Evolutionary conservation across 1,140 invertebrate species (phyloP).

Genomic region (Akabosia matsudoensis): DNA sequence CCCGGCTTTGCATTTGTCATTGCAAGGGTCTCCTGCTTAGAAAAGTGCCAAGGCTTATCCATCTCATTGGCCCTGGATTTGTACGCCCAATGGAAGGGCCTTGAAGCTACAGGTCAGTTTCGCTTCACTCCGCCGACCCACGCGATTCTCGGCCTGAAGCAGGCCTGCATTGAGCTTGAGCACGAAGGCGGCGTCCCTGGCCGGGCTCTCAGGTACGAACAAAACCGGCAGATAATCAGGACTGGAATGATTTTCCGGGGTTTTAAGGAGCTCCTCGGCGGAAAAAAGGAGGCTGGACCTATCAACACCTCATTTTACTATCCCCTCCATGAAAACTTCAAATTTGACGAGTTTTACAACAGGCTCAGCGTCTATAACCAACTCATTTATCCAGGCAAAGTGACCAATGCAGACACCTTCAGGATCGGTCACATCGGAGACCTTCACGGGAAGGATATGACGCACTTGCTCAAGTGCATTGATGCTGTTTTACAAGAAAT

Average conservation of each 20-base stretch:
- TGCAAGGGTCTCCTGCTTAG: constrained; percentile 50
- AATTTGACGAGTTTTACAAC: constrained; percentile 54
- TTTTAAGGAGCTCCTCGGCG: constrained; percentile 52
- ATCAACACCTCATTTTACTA: constrained; percentile 56
- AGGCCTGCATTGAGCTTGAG: constrained; percentile 53
- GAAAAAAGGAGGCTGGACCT: constrained; percentile 50
- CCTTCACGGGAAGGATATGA: constrained; percentile 53
- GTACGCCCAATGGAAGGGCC: constrained; percentile 53
- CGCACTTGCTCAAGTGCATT: constrained; percentile 51
- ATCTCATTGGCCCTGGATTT: constrained; percentile 52
- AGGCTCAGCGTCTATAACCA: constrained; percentile 54
- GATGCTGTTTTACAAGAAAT: constrained; percentile 53
- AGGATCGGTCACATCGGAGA: constrained; percentile 57
- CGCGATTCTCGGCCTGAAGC: constrained; percentile 54
- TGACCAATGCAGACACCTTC: constrained; percentile 55
- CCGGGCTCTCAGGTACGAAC: constrained; percentile 53
- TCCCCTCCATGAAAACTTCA: constrained; percentile 53
- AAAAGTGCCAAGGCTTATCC: constrained; percentile 49
- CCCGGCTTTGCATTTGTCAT: constrained; percentile 57
- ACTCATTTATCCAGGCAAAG: constrained; percentile 58
- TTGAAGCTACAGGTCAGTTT: constrained; percentile 55
- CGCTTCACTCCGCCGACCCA: constrained; percentile 59
- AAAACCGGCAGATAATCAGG: constrained; percentile 52
- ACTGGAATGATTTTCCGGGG: constrained; percentile 54
- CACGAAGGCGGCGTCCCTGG: constrained; percentile 53